Conservation (phyloP, 2,113 vertebrate genomes). For the Uropsilus gracilis region DNA sequence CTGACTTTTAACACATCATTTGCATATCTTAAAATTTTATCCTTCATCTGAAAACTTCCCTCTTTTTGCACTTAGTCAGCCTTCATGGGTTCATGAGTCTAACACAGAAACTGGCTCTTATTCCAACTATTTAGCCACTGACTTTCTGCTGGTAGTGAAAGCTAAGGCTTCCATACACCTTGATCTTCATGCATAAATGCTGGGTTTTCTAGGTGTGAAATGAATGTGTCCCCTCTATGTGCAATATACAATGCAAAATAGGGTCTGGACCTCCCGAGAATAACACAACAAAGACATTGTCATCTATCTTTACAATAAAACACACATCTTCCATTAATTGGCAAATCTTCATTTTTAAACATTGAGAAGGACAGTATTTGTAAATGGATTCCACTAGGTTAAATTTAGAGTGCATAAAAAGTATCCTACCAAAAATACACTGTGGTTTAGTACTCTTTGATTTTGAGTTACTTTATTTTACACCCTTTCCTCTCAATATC, state of each 20-base stretch:
- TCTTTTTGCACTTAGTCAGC: neutral
- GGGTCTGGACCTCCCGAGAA: neutral
- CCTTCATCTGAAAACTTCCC: neutral
- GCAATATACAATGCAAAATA: neutral
- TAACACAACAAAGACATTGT: neutral
- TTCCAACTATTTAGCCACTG: neutral
- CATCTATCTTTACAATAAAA: slow-evolving; percentile 7
- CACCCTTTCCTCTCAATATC: neutral
- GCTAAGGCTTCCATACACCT: neutral
- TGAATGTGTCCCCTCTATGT: neutral
- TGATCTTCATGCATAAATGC: neutral
- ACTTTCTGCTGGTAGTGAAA: neutral
- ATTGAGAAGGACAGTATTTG: neutral
- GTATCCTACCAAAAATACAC: slow-evolving; percentile 31
- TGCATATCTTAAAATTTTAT: neutral
- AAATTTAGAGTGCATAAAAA: slow-evolving; percentile 50
- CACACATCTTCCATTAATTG: neutral
- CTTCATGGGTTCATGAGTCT: neutral
- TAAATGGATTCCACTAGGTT: slow-evolving; percentile 31
- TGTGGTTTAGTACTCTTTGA: slow-evolving; percentile 2
- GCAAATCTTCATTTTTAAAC: slow-evolving; percentile 21
- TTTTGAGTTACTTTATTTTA: slow-evolving; percentile 59
- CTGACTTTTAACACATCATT: neutral
- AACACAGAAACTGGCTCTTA: neutral
- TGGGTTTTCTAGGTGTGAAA: neutral